These are phyloP conservation scores for Cheiracanthium punctorium DNA, from an alignment of 2,888 invertebrate genomes.

Conservation along the genomic window DNA sequence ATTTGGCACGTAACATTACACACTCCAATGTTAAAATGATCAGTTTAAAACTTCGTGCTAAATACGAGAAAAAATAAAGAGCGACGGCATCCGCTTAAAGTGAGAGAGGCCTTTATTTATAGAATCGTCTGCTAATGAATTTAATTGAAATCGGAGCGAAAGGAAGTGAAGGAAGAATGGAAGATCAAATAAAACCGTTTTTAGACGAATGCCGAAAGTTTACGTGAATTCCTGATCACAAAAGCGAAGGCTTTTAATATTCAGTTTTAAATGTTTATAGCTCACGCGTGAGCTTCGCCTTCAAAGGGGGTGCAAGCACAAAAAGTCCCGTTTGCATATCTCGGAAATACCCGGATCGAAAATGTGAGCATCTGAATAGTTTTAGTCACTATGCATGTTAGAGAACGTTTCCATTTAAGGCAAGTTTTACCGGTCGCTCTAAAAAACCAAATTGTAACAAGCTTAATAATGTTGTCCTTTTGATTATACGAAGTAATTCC, in stretches of 20 bases:
- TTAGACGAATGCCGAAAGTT: neutral
- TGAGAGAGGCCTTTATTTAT: neutral
- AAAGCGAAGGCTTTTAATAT: neutral
- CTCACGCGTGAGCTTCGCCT: neutral
- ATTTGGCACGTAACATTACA: no score
- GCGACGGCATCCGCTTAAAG: neutral
- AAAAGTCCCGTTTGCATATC: conserved; percentile 7
- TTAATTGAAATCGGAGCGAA: neutral
- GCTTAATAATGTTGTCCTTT: neutral
- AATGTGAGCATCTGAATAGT: neutral
- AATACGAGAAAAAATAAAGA: neutral
- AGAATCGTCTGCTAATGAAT: neutral
- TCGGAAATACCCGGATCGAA: neutral
- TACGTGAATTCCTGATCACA: neutral
- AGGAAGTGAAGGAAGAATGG: neutral
- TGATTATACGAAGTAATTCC: conserved; percentile 16
- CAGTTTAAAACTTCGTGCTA: no score
- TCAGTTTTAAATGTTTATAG: neutral
- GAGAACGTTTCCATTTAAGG: neutral
- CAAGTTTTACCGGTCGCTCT: neutral
- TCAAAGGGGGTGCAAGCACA: conserved; percentile 3
- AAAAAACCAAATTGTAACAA: neutral
- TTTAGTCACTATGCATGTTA: no score
- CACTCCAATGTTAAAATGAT: no score
- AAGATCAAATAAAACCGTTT: neutral